These are phyloP conservation scores for Nicator chloris DNA, from an alignment of 2,113 vertebrate species.

Conservation along the genomic window DNA sequence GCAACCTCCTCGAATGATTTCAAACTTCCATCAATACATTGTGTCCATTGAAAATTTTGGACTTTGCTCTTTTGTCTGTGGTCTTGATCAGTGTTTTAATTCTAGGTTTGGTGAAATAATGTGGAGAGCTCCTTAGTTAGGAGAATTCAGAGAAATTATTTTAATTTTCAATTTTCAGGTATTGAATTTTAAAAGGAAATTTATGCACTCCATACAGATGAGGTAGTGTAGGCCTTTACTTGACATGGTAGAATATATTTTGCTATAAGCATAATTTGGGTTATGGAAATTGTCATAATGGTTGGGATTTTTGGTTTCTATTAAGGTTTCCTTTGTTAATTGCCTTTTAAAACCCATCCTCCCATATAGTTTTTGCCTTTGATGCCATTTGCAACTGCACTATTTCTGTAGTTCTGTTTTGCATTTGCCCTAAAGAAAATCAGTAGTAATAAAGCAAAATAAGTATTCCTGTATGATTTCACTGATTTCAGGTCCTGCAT, in stretches of 20 bases:
- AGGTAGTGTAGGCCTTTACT: not conserved
- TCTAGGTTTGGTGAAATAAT: not conserved
- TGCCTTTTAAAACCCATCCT: rapidly evolving
- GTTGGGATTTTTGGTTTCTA: not conserved
- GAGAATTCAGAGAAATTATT: not conserved
- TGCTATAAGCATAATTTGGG: not conserved
- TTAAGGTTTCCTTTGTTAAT: not conserved
- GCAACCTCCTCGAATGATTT: not conserved
- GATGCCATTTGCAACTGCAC: not conserved
- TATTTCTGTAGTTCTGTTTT: not conserved
- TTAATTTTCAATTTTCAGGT: not conserved
- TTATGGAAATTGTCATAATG: not conserved
- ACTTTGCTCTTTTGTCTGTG: not conserved
- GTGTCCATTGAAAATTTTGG: not conserved
- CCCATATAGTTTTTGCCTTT: not conserved
- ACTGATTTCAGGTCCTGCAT: not conserved
- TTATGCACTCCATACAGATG: not conserved
- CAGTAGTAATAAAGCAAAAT: not conserved
- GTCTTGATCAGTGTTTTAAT: not conserved
- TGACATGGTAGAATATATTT: not conserved
- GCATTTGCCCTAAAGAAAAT: not conserved
- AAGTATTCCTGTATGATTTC: not conserved
- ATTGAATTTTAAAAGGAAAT: not conserved
- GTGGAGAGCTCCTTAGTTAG: not conserved
- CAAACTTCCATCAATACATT: not conserved